Conservation (phyloP, 2,888 invertebrate genomes). For the Megalurothrips usitatus region DNA sequence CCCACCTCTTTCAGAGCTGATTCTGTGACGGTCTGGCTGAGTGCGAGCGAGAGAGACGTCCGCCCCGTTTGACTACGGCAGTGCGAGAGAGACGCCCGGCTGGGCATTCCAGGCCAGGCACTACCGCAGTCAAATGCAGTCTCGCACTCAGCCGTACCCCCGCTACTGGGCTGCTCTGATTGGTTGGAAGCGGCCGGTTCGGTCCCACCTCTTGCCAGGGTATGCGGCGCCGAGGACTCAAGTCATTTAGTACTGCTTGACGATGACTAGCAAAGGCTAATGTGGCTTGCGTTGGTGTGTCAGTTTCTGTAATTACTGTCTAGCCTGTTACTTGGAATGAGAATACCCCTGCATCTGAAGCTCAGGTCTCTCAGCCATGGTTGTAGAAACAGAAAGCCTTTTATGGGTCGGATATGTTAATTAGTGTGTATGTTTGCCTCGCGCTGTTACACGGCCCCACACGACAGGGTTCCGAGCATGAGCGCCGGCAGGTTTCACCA, state of each 20-base stretch:
- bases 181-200: too few relatives aligned
- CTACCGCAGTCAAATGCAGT: too few relatives aligned
- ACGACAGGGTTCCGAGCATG: background rate
- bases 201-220: background rate
- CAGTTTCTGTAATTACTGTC: constrained; percentile 14
- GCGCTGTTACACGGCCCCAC: background rate
- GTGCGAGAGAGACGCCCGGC: too few relatives aligned
- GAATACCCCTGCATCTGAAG: constrained; percentile 8
- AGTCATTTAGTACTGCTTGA: constrained; percentile 23
- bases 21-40: too few relatives aligned
- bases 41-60: too few relatives aligned
- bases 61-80: too few relatives aligned
- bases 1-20: too few relatives aligned
- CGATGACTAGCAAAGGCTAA: constrained; percentile 13
- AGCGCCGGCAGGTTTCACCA: background rate
- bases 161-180: too few relatives aligned
- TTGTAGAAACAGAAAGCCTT: background rate
- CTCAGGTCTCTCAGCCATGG: constrained; percentile 20
- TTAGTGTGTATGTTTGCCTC: constrained; percentile 4
- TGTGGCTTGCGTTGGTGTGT: background rate
- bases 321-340: constrained; percentile 18
- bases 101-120: too few relatives aligned
- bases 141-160: too few relatives aligned
- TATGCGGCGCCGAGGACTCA: constrained; percentile 1
- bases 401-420: background rate